phyloP scores from a whole-genome alignment of 1,140 invertebrate genomes.

The Latrodectus geometricus region DNA sequence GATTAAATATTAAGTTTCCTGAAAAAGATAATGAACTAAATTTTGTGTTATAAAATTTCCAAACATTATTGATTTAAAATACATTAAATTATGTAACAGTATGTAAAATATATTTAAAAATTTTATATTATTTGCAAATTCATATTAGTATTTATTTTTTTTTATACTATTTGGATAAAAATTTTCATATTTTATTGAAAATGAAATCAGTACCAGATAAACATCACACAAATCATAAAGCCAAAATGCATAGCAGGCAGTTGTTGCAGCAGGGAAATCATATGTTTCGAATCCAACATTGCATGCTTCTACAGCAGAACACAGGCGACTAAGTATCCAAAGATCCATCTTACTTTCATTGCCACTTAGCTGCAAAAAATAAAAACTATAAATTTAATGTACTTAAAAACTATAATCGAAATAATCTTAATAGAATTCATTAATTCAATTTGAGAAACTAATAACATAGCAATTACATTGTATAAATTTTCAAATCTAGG shows the following conservation, averaged over 20 bases:
- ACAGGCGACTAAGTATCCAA: slow-evolving; percentile 93
- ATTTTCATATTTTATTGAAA: background rate
- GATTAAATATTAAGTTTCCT: no score
- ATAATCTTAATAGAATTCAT: background rate
- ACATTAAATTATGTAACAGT: no score
- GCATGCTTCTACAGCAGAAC: slow-evolving; percentile 80
- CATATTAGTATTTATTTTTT: background rate
- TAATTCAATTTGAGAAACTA: background rate
- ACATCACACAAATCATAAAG: slow-evolving; percentile 98
- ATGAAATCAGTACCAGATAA: slow-evolving; percentile 76
- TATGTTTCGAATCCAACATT: slow-evolving; percentile 87
- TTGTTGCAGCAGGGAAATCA: slow-evolving; percentile 90
- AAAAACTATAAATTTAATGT: background rate
- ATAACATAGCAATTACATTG: background rate
- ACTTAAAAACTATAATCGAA: no score
- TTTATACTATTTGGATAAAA: no score
- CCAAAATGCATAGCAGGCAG: slow-evolving; percentile 96
- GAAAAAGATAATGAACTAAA: no score
- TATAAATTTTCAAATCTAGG: background rate
- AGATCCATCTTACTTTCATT: slow-evolving; percentile 78
- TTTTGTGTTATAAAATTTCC: no score
- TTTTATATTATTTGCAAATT: background rate
- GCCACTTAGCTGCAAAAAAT: slow-evolving; percentile 36
- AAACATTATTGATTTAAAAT: no score
- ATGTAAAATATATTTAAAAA: no score